These are phyloP conservation scores for Lacerta viridis DNA, from an alignment of 2,797 vertebrate genomes.

Conservation along the genomic window DNA sequence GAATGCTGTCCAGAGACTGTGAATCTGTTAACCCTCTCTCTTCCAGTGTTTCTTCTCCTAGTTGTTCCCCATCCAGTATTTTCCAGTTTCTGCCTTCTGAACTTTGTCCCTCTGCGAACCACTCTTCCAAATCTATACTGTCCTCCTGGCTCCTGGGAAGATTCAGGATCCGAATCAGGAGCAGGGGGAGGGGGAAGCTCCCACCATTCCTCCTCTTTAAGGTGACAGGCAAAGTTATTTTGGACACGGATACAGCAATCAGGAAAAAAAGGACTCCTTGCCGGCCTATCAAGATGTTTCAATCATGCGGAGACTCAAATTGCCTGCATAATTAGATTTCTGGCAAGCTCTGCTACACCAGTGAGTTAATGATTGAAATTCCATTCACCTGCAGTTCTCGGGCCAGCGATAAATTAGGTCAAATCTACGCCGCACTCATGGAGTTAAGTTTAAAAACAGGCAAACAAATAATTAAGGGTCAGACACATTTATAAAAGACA, in stretches of 20 bases:
- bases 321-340: slow-evolving; percentile 22
- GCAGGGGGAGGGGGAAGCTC: too few species aligned
- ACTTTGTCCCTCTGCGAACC: too few species aligned
- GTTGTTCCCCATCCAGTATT: too few species aligned
- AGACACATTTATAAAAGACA: not conserved
- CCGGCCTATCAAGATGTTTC: slow-evolving; percentile 6
- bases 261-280: not conserved
- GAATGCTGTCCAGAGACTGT: too few species aligned
- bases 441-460: not conserved
- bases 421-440: not conserved
- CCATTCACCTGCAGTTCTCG: not conserved
- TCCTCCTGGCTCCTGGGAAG: too few species aligned
- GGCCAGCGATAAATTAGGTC: not conserved
- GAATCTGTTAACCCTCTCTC: too few species aligned
- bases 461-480: too few species aligned
- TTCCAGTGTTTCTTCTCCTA: too few species aligned
- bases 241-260: not conserved
- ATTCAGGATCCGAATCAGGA: too few species aligned
- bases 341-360: not conserved
- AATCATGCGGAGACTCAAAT: not conserved
- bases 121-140: too few species aligned
- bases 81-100: too few species aligned
- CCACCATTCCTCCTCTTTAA: not conserved
- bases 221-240: not conserved
- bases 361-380: slow-evolving; percentile 19